These are phyloP conservation scores for Drosophila yooni DNA, from an alignment of 2,888 invertebrate species.

Conservation along the genomic window DNA sequence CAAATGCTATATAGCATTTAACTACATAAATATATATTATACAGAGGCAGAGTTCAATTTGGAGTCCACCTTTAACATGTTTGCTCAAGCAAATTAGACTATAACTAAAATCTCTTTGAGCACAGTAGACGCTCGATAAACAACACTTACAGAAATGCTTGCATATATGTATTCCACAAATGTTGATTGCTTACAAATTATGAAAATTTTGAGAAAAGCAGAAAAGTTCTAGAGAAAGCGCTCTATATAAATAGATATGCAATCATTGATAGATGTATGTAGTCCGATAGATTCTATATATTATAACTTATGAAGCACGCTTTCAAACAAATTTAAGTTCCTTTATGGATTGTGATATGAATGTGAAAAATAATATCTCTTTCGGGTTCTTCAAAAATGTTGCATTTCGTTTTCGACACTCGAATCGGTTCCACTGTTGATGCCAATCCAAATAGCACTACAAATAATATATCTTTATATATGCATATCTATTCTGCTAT, in stretches of 20 bases:
- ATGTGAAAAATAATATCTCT: not conserved
- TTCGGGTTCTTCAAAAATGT: not conserved
- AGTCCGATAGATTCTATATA: not conserved
- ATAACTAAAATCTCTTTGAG: not conserved
- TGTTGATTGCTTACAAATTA: not conserved
- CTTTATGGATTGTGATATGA: not conserved
- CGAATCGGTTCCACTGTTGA: not conserved
- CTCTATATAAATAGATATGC: not conserved
- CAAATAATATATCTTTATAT: not conserved
- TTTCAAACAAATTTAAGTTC: not conserved
- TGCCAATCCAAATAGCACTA: not conserved
- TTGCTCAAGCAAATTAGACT: conserved; percentile 7
- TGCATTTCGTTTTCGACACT: not conserved
- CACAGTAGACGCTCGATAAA: not conserved
- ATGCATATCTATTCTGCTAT: not conserved
- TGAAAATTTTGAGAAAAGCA: not conserved
- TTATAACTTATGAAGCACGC: not conserved
- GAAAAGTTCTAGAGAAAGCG: too few relatives aligned
- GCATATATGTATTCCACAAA: not conserved
- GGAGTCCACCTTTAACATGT: conserved; percentile 17
- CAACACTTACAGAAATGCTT: not conserved
- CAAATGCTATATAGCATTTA: not conserved
- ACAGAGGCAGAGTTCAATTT: conserved; percentile 18
- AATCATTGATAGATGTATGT: not conserved
- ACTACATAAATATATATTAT: not conserved